Conservation (phyloP, 2,113 vertebrate genomes). For the Himantopus leucocephalus region DNA sequence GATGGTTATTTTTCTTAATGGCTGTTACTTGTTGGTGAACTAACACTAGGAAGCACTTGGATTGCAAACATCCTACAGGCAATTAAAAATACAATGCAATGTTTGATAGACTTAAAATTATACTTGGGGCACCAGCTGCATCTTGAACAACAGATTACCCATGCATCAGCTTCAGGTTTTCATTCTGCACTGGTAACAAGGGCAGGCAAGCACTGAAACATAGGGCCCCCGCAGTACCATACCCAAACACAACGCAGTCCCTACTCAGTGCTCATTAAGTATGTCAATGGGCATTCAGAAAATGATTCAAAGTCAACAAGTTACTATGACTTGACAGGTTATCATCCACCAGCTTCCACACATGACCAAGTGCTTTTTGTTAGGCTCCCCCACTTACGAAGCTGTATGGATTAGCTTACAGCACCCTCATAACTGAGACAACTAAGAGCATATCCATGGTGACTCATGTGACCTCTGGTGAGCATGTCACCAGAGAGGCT, state of each 20-base stretch:
- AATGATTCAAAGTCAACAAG: background rate
- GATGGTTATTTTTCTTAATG: background rate
- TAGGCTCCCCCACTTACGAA: background rate
- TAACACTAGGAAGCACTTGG: background rate
- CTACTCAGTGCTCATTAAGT: background rate
- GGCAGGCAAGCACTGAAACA: background rate
- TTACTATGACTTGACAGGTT: background rate
- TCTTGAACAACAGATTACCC: background rate
- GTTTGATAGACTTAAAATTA: background rate
- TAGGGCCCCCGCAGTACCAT: background rate
- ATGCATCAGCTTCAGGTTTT: background rate
- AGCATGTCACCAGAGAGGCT: too few species aligned
- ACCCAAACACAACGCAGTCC: background rate
- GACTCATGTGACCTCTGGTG: accelerated
- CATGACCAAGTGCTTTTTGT: too few species aligned
- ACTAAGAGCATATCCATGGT: background rate
- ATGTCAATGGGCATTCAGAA: background rate
- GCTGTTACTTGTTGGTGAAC: background rate
- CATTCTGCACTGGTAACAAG: background rate
- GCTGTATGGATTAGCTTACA: background rate
- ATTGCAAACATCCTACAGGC: background rate
- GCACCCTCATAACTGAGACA: background rate
- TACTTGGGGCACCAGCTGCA: background rate
- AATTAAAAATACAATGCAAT: background rate
- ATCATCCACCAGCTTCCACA: background rate